A percentile compares a stretch with the other conserved stretches of the same genome.
Evolutionary conservation across 1,140 invertebrate genomes (phyloP).

Genomic region (Drosophila asahinai): DNA sequence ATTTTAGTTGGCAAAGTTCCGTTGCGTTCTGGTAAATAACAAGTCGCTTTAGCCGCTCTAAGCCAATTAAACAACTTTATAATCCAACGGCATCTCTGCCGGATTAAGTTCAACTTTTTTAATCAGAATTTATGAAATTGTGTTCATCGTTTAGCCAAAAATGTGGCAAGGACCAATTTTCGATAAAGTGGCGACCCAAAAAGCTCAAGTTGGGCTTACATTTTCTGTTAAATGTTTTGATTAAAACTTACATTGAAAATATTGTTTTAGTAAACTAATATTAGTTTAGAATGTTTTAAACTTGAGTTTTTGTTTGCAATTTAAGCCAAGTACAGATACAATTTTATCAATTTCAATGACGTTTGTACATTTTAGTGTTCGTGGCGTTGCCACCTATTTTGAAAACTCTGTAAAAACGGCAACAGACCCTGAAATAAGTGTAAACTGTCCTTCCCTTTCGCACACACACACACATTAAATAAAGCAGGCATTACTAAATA

Average conservation of each 20-base stretch:
- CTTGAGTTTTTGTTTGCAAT: too few species aligned
- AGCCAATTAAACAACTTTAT: constrained; percentile 20
- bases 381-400: too few species aligned
- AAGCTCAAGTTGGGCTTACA: background rate
- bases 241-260: too few species aligned
- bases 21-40: constrained; percentile 12
- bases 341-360: too few species aligned
- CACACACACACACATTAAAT: too few species aligned
- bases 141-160: constrained; percentile 1
- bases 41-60: constrained; percentile 8
- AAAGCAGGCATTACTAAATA: too few species aligned
- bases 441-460: too few species aligned
- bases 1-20: constrained; percentile 15
- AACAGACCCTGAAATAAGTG: too few species aligned
- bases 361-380: too few species aligned
- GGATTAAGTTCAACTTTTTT: constrained; percentile 8
- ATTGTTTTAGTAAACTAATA: too few species aligned
- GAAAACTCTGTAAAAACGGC: too few species aligned
- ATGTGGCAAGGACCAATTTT: background rate
- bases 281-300: background rate
- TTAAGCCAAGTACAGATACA: too few species aligned
- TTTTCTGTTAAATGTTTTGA: background rate
- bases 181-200: background rate
- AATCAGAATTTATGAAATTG: constrained; percentile 18
- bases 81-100: constrained; percentile 9